phyloP scores from a whole-genome alignment of 2,113 vertebrate genomes.

The Serilophus lunatus region DNA sequence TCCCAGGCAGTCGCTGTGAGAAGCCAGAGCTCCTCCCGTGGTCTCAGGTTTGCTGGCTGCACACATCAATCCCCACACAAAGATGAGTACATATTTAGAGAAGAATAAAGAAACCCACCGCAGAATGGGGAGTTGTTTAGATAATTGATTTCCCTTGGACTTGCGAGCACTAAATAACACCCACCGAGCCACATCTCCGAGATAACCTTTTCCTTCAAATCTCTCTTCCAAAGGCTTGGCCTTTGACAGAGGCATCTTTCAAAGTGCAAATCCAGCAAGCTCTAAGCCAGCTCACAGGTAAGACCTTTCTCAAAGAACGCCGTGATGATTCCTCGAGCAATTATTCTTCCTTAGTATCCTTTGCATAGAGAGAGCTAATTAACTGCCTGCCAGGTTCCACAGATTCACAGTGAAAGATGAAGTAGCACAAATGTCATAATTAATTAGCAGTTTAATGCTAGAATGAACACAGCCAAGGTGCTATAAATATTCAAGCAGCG shows the following conservation, averaged over 20 bases:
- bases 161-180: conserved; percentile 24
- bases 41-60: neutral
- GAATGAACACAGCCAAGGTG: neutral
- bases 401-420: neutral
- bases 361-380: conserved; percentile 54
- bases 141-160: conserved; percentile 56
- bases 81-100: neutral
- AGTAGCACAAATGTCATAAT: conserved; percentile 53
- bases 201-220: conserved; percentile 37
- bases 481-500: neutral
- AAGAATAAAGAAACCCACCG: conserved; percentile 38
- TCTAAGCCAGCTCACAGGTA: neutral
- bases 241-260: conserved; percentile 6
- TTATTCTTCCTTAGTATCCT: conserved; percentile 22
- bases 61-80: neutral
- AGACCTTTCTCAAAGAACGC: neutral
- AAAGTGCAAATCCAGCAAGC: neutral
- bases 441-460: conserved; percentile 44
- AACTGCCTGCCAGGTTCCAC: conserved; percentile 29
- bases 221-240: conserved; percentile 27
- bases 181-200: neutral
- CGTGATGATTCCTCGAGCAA: conserved; percentile 24
- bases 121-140: neutral
- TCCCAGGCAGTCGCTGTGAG: rapidly evolving
- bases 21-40: neutral